Conservation (phyloP, 2,797 vertebrate species). For the Halcyon badia region DNA sequence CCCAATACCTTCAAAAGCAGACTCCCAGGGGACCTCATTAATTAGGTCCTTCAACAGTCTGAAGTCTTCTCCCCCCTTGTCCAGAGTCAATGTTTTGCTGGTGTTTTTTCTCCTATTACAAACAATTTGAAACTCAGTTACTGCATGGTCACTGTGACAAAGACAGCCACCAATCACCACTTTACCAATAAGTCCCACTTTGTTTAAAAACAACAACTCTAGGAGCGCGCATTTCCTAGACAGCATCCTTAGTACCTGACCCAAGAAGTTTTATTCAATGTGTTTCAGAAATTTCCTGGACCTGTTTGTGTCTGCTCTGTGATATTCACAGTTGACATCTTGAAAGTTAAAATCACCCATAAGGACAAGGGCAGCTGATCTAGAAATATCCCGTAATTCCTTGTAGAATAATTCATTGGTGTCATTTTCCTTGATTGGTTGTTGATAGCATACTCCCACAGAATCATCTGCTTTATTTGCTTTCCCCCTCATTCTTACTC, state of each 20-base stretch:
- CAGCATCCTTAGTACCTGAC: background rate
- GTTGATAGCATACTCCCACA: background rate
- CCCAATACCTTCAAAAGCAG: background rate
- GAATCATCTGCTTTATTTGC: background rate
- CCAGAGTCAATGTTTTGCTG: background rate
- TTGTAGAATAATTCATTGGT: background rate
- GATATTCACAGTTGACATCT: background rate
- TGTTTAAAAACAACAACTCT: background rate
- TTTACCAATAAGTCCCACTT: background rate
- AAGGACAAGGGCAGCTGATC: background rate
- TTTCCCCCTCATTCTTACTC: background rate
- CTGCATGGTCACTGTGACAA: background rate
- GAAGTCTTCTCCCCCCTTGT: too few relatives aligned
- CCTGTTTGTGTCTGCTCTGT: background rate
- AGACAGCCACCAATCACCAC: background rate
- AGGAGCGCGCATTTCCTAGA: background rate
- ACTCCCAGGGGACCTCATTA: too few relatives aligned
- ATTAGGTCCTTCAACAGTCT: too few relatives aligned
- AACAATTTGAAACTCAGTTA: background rate
- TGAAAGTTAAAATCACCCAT: background rate
- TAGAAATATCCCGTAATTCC: background rate
- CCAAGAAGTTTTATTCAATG: background rate
- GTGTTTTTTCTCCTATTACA: rapidly evolving
- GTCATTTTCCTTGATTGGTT: rapidly evolving
- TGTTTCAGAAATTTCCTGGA: background rate